phyloP scores from a whole-genome alignment of 2,888 invertebrate species.

The Calephelis perditalis region DNA sequence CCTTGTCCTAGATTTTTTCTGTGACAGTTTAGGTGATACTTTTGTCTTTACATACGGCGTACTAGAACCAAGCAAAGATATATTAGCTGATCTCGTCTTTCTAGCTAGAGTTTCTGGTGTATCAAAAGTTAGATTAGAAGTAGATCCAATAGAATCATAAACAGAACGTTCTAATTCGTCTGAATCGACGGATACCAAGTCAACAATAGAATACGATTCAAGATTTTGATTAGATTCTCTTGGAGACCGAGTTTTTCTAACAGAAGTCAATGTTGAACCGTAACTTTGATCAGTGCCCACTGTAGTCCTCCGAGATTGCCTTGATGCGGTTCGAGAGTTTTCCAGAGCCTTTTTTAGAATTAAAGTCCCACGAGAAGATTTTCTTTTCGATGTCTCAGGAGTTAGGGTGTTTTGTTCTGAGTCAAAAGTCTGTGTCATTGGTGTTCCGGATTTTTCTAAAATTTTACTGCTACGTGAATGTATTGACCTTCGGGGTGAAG shows the following conservation, averaged over 20 bases:
- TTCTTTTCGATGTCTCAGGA: conserved; percentile 34
- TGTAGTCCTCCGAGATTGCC: conserved; percentile 28
- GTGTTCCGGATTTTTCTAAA: conserved; percentile 31
- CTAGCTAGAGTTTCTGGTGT: conserved; percentile 22
- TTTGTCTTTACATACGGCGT: conserved; percentile 43
- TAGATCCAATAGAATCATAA: conserved; percentile 47
- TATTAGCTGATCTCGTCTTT: conserved; percentile 40
- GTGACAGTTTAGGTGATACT: conserved; percentile 10
- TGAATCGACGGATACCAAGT: conserved; percentile 53
- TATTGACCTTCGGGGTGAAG: conserved; percentile 44
- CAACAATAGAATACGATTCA: conserved; percentile 61
- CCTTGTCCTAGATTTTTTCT: conserved; percentile 19
- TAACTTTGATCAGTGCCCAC: conserved; percentile 30
- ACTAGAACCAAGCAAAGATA: conserved; percentile 39
- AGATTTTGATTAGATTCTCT: conserved; percentile 33
- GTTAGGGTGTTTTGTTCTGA: conserved; percentile 28
- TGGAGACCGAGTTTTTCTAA: conserved; percentile 38
- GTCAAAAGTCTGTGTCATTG: conserved; percentile 5
- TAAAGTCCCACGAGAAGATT: conserved; percentile 38
- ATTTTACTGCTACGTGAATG: conserved; percentile 46
- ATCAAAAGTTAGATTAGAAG: conserved; percentile 34
- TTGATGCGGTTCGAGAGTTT: conserved; percentile 22
- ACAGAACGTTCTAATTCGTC: conserved; percentile 36
- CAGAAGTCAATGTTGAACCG: conserved; percentile 33
- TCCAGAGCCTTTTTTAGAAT: conserved; percentile 42